Percentiles rank a stretch among this genome's conserved stretches.
phyloP scores from a whole-genome alignment of 2,888 invertebrate genomes.

The Papilio protenor region DNA sequence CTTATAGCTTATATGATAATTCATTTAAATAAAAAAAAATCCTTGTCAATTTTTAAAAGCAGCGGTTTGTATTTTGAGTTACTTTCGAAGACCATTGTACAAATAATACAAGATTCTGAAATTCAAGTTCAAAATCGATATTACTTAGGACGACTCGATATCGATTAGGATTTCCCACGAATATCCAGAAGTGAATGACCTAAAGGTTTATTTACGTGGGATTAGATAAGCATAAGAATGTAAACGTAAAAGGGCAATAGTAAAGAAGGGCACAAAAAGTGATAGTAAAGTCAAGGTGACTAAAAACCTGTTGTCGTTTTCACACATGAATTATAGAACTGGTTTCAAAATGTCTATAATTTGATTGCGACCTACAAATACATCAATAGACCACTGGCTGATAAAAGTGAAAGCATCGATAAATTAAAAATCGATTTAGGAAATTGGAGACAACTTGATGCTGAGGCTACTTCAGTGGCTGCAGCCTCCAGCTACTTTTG shows the following conservation, averaged over 20 bases:
- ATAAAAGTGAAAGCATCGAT: conserved; percentile 41
- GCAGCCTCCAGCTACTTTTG: background rate
- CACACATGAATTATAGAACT: conserved; percentile 30
- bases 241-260: background rate
- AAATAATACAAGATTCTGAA: too few species aligned
- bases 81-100: too few species aligned
- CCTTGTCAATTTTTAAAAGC: too few species aligned
- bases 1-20: background rate
- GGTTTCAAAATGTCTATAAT: conserved; percentile 36
- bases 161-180: too few species aligned
- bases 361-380: conserved; percentile 36
- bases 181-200: background rate
- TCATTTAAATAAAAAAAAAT: background rate
- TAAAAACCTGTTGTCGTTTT: conserved; percentile 30
- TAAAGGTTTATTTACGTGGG: background rate
- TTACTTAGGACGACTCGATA: too few species aligned
- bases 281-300: conserved; percentile 36
- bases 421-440: conserved; percentile 36
- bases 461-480: background rate
- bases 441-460: conserved; percentile 25
- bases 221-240: background rate
- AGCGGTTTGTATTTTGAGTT: too few species aligned
- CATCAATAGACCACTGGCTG: conserved; percentile 12
- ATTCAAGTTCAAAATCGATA: too few species aligned
- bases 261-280: conserved; percentile 31